Evolutionary conservation across 2,888 invertebrate genomes (phyloP).

Genomic region (Xestia ashworthii): DNA sequence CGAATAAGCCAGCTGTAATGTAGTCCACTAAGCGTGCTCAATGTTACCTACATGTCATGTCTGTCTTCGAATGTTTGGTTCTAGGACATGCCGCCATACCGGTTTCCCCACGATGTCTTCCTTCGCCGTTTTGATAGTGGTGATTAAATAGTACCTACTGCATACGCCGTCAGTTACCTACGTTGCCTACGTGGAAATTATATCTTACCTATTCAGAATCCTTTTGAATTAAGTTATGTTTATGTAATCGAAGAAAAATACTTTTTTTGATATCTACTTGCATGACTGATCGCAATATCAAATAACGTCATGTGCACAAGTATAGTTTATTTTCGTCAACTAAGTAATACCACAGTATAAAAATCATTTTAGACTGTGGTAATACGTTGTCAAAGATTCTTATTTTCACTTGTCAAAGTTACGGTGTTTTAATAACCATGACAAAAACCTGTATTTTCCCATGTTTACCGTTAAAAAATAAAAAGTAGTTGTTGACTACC

Average conservation of each 20-base stretch:
- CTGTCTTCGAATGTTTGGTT: neutral
- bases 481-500: conserved; percentile 9
- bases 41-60: no score
- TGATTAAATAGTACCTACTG: neutral
- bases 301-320: no score
- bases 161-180: neutral
- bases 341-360: no score
- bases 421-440: neutral
- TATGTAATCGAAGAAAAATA: neutral
- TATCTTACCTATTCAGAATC: neutral
- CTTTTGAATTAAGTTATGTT: neutral
- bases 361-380: no score
- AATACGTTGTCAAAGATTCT: neutral
- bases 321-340: neutral
- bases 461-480: conserved; percentile 31
- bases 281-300: neutral
- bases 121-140: neutral
- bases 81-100: neutral
- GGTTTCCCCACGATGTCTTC: neutral
- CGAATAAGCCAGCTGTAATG: no score
- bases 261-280: neutral
- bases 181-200: neutral
- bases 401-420: neutral
- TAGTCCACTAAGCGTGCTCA: neutral
- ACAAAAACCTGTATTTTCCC: conserved; percentile 17